Percentiles rank a stretch among this genome's conserved stretches.
Evolutionary conservation across 35 echinoderm and acorn worm genomes (phyloP).

Genomic region (Heliocidaris erythrogramma): DNA sequence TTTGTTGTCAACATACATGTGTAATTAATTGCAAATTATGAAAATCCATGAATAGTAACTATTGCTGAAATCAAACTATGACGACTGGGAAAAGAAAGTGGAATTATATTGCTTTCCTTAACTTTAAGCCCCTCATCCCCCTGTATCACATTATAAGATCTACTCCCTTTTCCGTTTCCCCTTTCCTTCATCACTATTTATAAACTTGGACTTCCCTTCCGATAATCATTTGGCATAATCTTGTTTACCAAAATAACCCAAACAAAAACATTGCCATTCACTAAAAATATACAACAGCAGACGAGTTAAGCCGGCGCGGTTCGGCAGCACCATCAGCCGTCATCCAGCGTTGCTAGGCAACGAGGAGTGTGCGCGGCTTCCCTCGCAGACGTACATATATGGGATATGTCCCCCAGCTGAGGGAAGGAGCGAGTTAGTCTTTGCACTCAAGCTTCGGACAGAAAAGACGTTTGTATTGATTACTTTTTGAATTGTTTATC

Average conservation of each 20-base stretch:
- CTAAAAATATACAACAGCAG: constrained; percentile 26
- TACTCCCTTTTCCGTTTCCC: not conserved
- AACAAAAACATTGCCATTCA: constrained; percentile 7
- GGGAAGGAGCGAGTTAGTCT: not conserved
- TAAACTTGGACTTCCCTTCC: not conserved
- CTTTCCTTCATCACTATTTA: not conserved
- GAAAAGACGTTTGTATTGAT: not conserved
- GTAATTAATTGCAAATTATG: not conserved
- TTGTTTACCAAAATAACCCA: constrained; percentile 29
- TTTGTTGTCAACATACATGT: not conserved
- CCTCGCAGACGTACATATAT: not conserved
- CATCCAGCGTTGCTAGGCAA: constrained; percentile 21
- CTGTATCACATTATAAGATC: not conserved
- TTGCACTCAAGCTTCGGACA: not conserved
- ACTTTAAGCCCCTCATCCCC: not conserved
- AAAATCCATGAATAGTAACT: not conserved
- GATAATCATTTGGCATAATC: constrained; percentile 16
- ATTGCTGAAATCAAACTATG: not conserved
- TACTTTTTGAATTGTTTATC: not conserved
- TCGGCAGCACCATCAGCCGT: not conserved
- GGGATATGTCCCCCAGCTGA: not conserved
- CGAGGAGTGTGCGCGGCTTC: not conserved
- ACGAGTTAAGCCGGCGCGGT: not conserved
- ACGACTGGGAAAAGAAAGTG: not conserved
- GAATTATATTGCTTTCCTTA: not conserved